Conservation (phyloP, 2,113 vertebrate genomes). For the Mormyrus iriodes region DNA sequence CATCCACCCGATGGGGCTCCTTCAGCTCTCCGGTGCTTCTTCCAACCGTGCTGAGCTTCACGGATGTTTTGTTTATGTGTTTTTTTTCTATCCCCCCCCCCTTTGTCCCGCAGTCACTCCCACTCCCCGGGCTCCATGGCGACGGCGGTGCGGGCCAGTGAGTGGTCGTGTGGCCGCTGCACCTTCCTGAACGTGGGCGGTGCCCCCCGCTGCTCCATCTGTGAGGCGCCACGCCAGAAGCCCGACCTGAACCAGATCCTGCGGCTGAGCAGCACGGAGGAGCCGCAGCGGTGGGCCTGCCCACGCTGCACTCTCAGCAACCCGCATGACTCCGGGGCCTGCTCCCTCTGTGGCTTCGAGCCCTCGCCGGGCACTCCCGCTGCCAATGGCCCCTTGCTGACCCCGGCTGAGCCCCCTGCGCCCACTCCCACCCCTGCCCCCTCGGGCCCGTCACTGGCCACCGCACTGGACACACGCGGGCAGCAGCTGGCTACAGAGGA, state of each 20-base stretch:
- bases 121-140: conserved; percentile 88
- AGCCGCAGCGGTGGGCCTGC: conserved; percentile 82
- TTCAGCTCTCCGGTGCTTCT: background rate
- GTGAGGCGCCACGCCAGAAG: conserved; percentile 90
- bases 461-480: conserved; percentile 67
- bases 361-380: conserved; percentile 43
- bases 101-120: conserved; percentile 70
- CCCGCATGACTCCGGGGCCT: conserved; percentile 76
- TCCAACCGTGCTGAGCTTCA: background rate
- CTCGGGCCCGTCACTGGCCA: conserved; percentile 48
- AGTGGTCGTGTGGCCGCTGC: conserved; percentile 95
- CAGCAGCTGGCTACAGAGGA: conserved; percentile 54
- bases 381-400: conserved; percentile 46
- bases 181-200: conserved; percentile 84
- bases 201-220: conserved; percentile 91
- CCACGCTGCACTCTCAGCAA: conserved; percentile 91
- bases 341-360: conserved; percentile 77
- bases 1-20: background rate
- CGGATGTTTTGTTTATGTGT: background rate
- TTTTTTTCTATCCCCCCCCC: background rate
- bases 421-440: conserved; percentile 34
- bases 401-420: conserved; percentile 39
- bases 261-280: conserved; percentile 83
- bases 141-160: conserved; percentile 64
- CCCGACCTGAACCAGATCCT: conserved; percentile 94